Base-by-base conservation (phyloP, 2,888 invertebrate genomes). In the Pristionchus japonicus region DNA sequence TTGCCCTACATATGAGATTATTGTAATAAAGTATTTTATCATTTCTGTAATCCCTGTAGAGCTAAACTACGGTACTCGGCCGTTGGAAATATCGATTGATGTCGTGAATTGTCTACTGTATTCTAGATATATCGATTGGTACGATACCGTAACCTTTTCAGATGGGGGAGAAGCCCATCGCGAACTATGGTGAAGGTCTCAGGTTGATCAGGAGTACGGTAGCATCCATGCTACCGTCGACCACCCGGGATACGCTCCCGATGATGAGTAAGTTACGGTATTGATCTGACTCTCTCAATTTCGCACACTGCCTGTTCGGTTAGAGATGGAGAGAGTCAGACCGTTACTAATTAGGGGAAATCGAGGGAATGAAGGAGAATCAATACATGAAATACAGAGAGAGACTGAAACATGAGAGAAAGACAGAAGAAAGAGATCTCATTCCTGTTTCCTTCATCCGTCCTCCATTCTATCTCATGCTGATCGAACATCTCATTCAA, bases 11-110 rank as follows among this genome's bases (percentile, higher is more conserved):
- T 6, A 52, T n/a, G 57, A 40, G 74, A 43, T 27, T 77, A 77
- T 77, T 77, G 43, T 43, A 27, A 77, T 77, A 77, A 77, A 77
- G 43, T 47, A 47, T 43, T 77, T 77, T 13, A 77, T 27, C 47
- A 7, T 64, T 64, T 27, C 23, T n/a, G 67, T 43, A 27, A 40
- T 43, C 15, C 11, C 70, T 43, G 11, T 77, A 37, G 3, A 37
- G 20, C n/a, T n/a, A n/a, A n/a, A n/a, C 23, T 37, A n/a, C 77
- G 77, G 77, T 77, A n/a, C 23, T 3, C 23, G 77, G 40, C 77
- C 77, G 77, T 77, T n/a, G 4, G 2, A 3, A 77, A 77, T 77
- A 77, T 77, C 43, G 77, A 77, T 47, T 47, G 20, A 77, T 67
- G 67, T 67, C 67, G 67, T 67, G 67, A 20, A 6, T 20, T 20